Conservation (phyloP, 2,888 invertebrate genomes). For the Hylaea fasciaria region DNA sequence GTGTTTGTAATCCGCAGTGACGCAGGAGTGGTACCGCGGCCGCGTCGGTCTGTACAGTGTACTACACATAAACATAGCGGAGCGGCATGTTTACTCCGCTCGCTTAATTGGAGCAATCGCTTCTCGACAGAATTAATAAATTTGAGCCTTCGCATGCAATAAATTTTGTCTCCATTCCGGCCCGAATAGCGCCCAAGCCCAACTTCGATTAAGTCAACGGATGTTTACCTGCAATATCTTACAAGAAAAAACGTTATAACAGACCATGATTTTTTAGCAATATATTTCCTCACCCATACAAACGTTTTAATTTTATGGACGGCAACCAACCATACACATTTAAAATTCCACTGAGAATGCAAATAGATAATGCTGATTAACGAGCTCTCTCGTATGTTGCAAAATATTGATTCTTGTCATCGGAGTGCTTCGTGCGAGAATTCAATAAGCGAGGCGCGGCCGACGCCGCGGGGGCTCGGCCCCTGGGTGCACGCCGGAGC, state of each 20-base stretch:
- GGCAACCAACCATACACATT: slow-evolving; percentile 18
- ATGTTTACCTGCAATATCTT: slow-evolving; percentile 2
- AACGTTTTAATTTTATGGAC: slow-evolving; percentile 8
- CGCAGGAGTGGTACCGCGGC: slow-evolving; percentile 53
- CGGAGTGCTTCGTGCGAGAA: slow-evolving; percentile 70
- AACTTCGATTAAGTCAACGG: slow-evolving; percentile 37
- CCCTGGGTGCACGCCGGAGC: slow-evolving; percentile 66
- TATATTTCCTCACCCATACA: neutral
- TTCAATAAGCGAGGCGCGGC: slow-evolving; percentile 67
- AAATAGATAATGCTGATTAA: slow-evolving; percentile 45
- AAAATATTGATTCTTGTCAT: slow-evolving; percentile 61
- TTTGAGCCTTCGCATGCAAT: slow-evolving; percentile 68
- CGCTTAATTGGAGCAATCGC: slow-evolving; percentile 80
- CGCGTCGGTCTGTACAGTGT: slow-evolving; percentile 44
- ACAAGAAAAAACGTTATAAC: slow-evolving; percentile 3
- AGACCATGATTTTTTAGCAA: slow-evolving; percentile 8
- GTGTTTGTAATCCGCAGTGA: slow-evolving; percentile 62
- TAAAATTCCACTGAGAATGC: slow-evolving; percentile 38
- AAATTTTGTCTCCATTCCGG: slow-evolving; percentile 59
- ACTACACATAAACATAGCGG: slow-evolving; percentile 70
- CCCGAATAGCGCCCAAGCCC: slow-evolving; percentile 58
- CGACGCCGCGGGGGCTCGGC: slow-evolving; percentile 65
- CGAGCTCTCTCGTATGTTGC: slow-evolving; percentile 44
- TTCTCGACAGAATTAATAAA: slow-evolving; percentile 78
- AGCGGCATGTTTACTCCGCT: slow-evolving; percentile 72